These are phyloP conservation scores for Melieria picta DNA, from an alignment of 2,888 invertebrate species.

Conservation along the genomic window DNA sequence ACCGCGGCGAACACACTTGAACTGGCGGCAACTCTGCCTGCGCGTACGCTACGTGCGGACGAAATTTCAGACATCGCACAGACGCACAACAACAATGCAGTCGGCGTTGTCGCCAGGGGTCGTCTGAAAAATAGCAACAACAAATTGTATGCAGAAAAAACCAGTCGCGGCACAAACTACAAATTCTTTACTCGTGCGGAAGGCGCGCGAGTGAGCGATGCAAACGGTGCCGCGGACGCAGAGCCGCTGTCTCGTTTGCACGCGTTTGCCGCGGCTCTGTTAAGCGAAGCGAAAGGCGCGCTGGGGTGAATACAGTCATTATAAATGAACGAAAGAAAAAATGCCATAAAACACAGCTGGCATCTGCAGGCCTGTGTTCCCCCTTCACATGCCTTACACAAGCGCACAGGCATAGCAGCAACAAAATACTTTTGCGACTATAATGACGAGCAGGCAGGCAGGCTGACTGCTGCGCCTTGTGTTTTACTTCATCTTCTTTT, in stretches of 20 bases:
- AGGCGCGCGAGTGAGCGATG: too few relatives aligned
- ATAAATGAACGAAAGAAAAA: slow-evolving; percentile 38
- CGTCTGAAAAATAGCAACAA: slow-evolving; percentile 8
- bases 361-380: slow-evolving; percentile 37
- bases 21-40: slow-evolving; percentile 44
- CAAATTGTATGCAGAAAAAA: not conserved
- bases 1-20: slow-evolving; percentile 42
- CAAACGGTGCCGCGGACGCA: not conserved
- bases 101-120: not conserved
- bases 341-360: slow-evolving; percentile 57
- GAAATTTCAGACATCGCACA: not conserved
- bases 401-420: too few relatives aligned
- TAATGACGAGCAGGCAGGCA: slow-evolving; percentile 27
- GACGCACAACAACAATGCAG: slow-evolving; percentile 13
- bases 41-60: not conserved
- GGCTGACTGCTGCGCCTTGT: slow-evolving; percentile 8
- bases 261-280: slow-evolving; percentile 27
- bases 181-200: slow-evolving; percentile 1
- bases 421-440: not conserved
- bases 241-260: not conserved
- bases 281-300: slow-evolving; percentile 34
- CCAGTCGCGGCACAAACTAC: not conserved
- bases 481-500: not conserved
- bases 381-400: not conserved
- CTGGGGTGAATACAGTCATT: slow-evolving; percentile 27